Evolutionary conservation across 2,113 vertebrate species (phyloP).

Genomic region (Eonycteris spelaea): DNA sequence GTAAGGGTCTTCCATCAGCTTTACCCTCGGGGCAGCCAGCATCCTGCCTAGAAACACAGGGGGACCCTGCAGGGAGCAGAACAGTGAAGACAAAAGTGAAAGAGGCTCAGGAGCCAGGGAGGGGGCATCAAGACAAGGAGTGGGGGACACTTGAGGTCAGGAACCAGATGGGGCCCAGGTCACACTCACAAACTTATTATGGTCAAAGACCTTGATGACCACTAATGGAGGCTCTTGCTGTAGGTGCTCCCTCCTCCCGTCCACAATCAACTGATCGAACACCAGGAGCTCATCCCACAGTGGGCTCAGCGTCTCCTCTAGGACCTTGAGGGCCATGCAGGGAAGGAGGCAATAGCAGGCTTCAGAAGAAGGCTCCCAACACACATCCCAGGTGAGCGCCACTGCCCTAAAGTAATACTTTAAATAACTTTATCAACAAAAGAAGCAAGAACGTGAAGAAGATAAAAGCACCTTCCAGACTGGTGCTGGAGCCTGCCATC

Average conservation of each 20-base stretch:
- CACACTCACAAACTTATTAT: slow-evolving; percentile 88
- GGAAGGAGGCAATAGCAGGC: background rate
- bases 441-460: background rate
- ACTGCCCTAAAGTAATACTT: background rate
- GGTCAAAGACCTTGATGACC: slow-evolving; percentile 89
- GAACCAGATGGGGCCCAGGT: background rate
- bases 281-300: slow-evolving; percentile 92
- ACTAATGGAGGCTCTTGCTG: slow-evolving; percentile 89
- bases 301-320: slow-evolving; percentile 91
- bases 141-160: background rate
- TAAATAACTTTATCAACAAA: background rate
- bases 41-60: slow-evolving; percentile 88
- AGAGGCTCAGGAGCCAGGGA: background rate
- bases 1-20: slow-evolving; percentile 87
- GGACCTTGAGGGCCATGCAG: slow-evolving; percentile 78
- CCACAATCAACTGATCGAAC: slow-evolving; percentile 91
- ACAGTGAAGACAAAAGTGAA: background rate
- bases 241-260: slow-evolving; percentile 90
- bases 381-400: background rate
- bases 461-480: background rate
- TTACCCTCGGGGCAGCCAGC: slow-evolving; percentile 89
- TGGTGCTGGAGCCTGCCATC: background rate
- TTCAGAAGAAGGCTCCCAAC: background rate
- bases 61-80: slow-evolving; percentile 79
- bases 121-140: background rate